Evolutionary conservation across 1,140 invertebrate species (phyloP).

Genomic region (Drosophila asahinai): DNA sequence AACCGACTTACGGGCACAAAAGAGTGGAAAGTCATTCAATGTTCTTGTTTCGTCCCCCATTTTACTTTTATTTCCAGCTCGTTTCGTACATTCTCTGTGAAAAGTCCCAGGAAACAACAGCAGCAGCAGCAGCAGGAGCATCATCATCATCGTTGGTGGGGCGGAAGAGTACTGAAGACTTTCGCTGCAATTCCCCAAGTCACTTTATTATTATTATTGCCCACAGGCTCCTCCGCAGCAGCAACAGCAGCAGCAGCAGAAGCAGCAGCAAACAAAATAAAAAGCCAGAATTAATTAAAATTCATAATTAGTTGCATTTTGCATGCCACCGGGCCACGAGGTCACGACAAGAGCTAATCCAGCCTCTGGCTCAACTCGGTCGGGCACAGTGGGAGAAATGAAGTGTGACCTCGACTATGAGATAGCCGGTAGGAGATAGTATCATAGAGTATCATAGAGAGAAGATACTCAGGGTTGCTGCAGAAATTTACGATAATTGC

Average conservation of each 20-base stretch:
- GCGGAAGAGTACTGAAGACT: conserved; percentile 14
- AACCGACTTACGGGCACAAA: conserved; percentile 26
- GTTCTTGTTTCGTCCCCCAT: conserved; percentile 24
- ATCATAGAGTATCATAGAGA: no score
- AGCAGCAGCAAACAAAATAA: conserved; percentile 42
- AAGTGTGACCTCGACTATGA: conserved; percentile 1
- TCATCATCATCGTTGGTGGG: neutral
- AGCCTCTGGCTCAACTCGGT: conserved; percentile 10
- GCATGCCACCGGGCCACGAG: conserved; percentile 50
- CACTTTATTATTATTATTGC: conserved; percentile 56
- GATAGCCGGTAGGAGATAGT: neutral
- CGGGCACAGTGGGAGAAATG: conserved; percentile 3
- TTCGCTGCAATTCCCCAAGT: conserved; percentile 33
- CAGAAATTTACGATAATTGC: no score
- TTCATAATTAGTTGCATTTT: conserved; percentile 73
- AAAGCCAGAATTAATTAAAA: conserved; percentile 73
- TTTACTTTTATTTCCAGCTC: conserved; percentile 33
- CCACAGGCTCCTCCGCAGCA: conserved; percentile 12
- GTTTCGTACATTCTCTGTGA: conserved; percentile 1
- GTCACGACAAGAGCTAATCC: conserved; percentile 60
- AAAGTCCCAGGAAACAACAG: conserved; percentile 10
- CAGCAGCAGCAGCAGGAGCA: no score
- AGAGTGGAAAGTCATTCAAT: conserved; percentile 40
- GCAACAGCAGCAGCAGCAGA: conserved; percentile 4
- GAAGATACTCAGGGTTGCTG: no score